Evolutionary conservation across 2,888 invertebrate genomes (phyloP).

Genomic region (Junonia oenone): DNA sequence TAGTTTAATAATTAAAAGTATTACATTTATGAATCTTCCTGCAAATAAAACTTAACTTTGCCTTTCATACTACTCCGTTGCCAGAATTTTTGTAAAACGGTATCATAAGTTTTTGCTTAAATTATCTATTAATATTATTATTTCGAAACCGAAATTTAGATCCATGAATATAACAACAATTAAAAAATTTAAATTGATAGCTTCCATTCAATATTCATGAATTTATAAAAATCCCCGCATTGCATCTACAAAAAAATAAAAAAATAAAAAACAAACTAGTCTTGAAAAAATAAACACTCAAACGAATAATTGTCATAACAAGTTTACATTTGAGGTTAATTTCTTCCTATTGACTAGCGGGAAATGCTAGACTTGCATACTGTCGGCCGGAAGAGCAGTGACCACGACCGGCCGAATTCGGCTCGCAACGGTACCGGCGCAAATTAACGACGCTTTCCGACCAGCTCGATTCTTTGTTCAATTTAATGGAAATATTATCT

Average conservation of each 20-base stretch:
- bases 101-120: too few relatives aligned
- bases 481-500: neutral
- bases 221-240: neutral
- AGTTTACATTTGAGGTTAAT: neutral
- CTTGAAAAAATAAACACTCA: neutral
- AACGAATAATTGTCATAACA: neutral
- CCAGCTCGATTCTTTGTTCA: neutral
- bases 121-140: too few relatives aligned
- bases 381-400: constrained; percentile 69
- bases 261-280: too few relatives aligned
- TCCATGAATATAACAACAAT: too few relatives aligned
- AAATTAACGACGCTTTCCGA: constrained; percentile 51
- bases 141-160: too few relatives aligned
- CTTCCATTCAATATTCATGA: too few relatives aligned
- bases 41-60: too few relatives aligned
- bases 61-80: too few relatives aligned
- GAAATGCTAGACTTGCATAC: constrained; percentile 24
- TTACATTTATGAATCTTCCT: too few relatives aligned
- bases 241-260: neutral
- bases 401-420: constrained; percentile 63
- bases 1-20: too few relatives aligned
- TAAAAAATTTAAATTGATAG: too few relatives aligned
- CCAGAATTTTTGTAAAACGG: too few relatives aligned
- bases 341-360: constrained; percentile 15
- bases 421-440: constrained; percentile 66